Conservation (phyloP, 2,113 vertebrate genomes). For the Argyrosomus japonicus region DNA sequence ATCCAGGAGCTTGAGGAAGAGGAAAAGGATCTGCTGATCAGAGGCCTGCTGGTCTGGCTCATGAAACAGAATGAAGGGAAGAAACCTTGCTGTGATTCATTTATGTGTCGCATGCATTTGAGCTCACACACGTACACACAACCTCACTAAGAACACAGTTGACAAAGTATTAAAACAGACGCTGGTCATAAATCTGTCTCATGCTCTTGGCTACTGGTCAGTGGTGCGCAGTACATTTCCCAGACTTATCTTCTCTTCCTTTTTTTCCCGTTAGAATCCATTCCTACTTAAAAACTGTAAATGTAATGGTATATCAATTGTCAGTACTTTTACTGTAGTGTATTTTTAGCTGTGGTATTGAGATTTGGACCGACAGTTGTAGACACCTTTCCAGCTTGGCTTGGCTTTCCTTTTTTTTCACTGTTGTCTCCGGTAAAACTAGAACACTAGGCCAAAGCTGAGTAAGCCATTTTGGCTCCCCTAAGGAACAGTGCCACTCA, state of each 20-base stretch:
- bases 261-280: not conserved
- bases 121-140: constrained; percentile 5
- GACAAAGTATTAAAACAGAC: constrained; percentile 67
- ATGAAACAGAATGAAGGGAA: constrained; percentile 49
- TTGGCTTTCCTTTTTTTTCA: constrained; percentile 12
- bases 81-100: constrained; percentile 54
- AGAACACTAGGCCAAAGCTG: constrained; percentile 40
- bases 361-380: not conserved
- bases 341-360: constrained; percentile 35
- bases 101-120: constrained; percentile 40
- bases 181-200: constrained; percentile 59
- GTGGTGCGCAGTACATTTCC: constrained; percentile 41
- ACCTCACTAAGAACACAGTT: constrained; percentile 32
- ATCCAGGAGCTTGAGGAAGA: constrained; percentile 59
- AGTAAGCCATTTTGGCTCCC: constrained; percentile 38
- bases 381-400: constrained; percentile 20
- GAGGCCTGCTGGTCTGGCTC: constrained; percentile 22
- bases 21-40: constrained; percentile 58
- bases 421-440: constrained; percentile 38
- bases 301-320: constrained; percentile 10
- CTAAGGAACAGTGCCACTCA: not conserved
- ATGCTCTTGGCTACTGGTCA: constrained; percentile 41
- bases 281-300: constrained; percentile 13
- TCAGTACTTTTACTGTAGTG: constrained; percentile 10
- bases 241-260: constrained; percentile 25